Base-by-base conservation (phyloP, 2,888 invertebrate species). In the Hedya salicella region DNA sequence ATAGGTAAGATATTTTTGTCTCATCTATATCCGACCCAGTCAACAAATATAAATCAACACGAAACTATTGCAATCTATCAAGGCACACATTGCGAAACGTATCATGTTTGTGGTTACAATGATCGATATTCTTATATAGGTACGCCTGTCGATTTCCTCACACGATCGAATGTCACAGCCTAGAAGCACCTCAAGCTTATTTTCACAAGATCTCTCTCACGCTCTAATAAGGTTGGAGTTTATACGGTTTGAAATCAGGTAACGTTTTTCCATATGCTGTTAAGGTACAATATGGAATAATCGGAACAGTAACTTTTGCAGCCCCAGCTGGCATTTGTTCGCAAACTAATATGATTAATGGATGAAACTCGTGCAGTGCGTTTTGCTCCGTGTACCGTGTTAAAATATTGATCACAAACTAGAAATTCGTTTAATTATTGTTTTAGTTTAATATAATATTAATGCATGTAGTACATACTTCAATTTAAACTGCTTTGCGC, bases 321-420 rank as follows among this genome's bases (percentile, higher is more conserved):
- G 69, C 66, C 75, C 74, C 82, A 83, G 76, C 81, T 79, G 84
- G 78, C 78, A 82, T 82, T 82, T 82, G 82, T 84, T 81, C 76
- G 71, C 67, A 72, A 85, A 86, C 85, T 85, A 82, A 80, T 74
- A 81, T 86, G 86, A 86, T 86, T 85, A 85, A 86, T 86, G 81
- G 79, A 70, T 72, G 71, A 71, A 81, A 83, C 80, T 82, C 78
- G 76, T 78, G 75, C 81, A 78, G 59, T 68, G 72, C 78, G 75
- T 76, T 81, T 78, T 81, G 85, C 78, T 82, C 79, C 78, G 76
- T 81, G 77, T 75, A 76, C 75, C 70, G 69, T 40, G 46, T 73
- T 78, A 71, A 76, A 73, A 76, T 80, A 78, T 78, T 75, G 77
- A 77, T 78, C 72, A 73, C 68, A 69, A 68, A 74, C 70, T 68